Base-by-base conservation (phyloP, 2,888 invertebrate species). In the Barypeithes pellucidus region DNA sequence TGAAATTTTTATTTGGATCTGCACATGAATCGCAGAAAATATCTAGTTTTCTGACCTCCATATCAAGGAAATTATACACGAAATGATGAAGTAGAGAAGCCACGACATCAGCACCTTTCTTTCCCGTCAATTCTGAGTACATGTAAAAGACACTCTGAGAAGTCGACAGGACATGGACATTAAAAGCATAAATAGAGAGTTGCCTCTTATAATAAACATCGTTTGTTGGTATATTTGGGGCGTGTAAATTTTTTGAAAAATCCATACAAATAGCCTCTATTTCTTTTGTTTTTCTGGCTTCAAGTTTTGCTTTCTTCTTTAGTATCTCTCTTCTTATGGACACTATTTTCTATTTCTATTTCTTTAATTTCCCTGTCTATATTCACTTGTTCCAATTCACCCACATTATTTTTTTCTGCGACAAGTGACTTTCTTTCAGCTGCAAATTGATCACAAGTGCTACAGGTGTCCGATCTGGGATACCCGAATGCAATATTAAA, bases 401-500 rank as follows among this genome's bases (percentile, higher is more conserved):
- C 9, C 8, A 2, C 36, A 36, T 36, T 36, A 11, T 36, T 36
- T 43, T 16, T 43, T 14, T 43, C 16, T 12, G 43, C n/a, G n/a
- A 14, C 14, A 14, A 43, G 14, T 16, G 5, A 29, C 45, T 52
- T 43, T 7, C 41, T 47, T 22, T 70, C 62, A 22, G 54, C 60
- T 39, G 14, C 60, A 33, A 52, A 66, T 59, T 71, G 22, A 50
- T 80, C 79, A 67, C 79, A 79, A 24, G 68, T 76, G 66, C 79
- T 76, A 67, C 80, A 81, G 8, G 79, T 80, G 57, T 80, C 80
- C 12, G 72, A 70, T 16, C 79, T 69, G 45, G 81, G 81, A 76
- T 81, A 81, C 33, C 81, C 80, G 69, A 80, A 81, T 24, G 67
- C 59, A 22, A 80, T 77, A 67, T 81, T 81, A 67, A 80, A 81